A percentile compares a stretch with the other conserved stretches of the same genome.
These are phyloP conservation scores for Hypomecis punctinalis DNA, from an alignment of 2,888 invertebrate genomes.

Conservation along the genomic window DNA sequence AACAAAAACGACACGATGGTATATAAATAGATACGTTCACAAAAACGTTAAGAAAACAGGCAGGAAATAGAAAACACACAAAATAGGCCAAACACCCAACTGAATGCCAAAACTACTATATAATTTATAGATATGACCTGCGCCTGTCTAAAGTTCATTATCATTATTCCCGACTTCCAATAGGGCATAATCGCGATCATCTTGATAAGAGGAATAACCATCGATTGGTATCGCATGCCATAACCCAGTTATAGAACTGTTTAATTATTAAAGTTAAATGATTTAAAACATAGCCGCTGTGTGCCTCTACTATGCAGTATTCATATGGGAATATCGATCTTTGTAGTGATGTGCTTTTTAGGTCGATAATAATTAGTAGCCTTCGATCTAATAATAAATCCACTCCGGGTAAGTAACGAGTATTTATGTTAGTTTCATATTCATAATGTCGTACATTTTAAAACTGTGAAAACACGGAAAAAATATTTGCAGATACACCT, in stretches of 20 bases:
- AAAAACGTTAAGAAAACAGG: too few species aligned
- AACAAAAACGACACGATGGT: too few species aligned
- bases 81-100: too few species aligned
- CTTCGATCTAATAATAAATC: too few species aligned
- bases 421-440: too few species aligned
- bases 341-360: constrained; percentile 44
- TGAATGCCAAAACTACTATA: too few species aligned
- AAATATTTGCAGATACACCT: too few species aligned
- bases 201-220: constrained; percentile 23
- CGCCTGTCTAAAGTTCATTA: constrained; percentile 4
- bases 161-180: background rate
- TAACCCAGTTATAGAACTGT: constrained; percentile 33
- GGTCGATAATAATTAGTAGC: constrained; percentile 19
- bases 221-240: constrained; percentile 23
- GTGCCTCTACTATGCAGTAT: constrained; percentile 42
- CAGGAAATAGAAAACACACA: too few species aligned
- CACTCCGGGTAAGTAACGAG: too few species aligned
- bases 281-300: constrained; percentile 33
- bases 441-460: too few species aligned
- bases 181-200: constrained; percentile 5
- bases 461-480: too few species aligned
- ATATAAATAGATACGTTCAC: too few species aligned
- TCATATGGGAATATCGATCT: constrained; percentile 48
- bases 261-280: constrained; percentile 31
- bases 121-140: background rate